Conservation (phyloP, 2,113 vertebrate species). For the Elachura formosa region DNA sequence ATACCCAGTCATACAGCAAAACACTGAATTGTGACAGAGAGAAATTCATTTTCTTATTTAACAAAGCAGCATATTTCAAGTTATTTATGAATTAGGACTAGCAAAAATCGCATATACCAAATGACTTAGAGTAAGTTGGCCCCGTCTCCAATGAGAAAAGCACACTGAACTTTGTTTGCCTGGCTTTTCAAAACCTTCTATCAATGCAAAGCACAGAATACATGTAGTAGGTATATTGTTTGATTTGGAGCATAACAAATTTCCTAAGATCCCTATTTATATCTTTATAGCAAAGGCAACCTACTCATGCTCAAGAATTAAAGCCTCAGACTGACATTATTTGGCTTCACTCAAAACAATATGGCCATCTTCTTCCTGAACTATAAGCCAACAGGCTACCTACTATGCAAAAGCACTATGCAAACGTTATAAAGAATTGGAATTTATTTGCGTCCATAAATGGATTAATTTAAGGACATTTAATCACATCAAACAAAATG, state of each 20-base stretch:
- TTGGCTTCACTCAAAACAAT: neutral
- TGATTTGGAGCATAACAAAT: neutral
- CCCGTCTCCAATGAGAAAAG: neutral
- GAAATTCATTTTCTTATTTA: neutral
- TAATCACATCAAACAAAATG: neutral
- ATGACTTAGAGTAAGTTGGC: rapidly evolving
- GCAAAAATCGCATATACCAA: neutral
- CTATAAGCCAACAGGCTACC: neutral
- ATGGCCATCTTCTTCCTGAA: neutral
- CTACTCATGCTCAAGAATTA: neutral
- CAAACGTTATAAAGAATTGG: neutral
- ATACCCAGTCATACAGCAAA: neutral
- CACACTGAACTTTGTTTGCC: neutral
- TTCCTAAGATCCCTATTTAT: neutral
- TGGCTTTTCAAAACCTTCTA: neutral
- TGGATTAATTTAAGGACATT: neutral
- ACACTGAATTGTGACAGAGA: neutral
- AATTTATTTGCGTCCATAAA: neutral
- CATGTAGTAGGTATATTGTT: neutral
- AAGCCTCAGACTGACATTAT: neutral
- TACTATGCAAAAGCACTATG: neutral
- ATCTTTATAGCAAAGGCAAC: neutral
- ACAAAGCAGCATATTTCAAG: neutral
- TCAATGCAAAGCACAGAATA: neutral
- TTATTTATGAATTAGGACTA: neutral